Evolutionary conservation across 35 echinoderm and acorn worm genomes (phyloP).

Genomic region (Anneissia japonica): DNA sequence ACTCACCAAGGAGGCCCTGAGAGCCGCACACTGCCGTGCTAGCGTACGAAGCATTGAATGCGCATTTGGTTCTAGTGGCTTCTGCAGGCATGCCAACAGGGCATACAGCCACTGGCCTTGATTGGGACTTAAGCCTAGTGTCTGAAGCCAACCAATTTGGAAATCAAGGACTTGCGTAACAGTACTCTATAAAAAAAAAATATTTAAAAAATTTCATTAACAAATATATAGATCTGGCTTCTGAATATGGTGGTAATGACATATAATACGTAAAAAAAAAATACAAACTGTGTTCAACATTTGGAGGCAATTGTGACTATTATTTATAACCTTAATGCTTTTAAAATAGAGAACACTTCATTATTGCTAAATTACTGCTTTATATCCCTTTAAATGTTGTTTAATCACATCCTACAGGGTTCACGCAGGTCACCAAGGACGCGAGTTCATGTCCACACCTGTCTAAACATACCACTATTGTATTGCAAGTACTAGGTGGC

Average conservation of each 20-base stretch:
- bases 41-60: slow-evolving; percentile 58
- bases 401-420: too few species aligned
- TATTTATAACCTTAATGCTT: neutral
- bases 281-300: too few species aligned
- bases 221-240: neutral
- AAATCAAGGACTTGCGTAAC: slow-evolving; percentile 73
- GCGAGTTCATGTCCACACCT: too few species aligned
- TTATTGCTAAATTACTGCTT: too few species aligned
- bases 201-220: too few species aligned
- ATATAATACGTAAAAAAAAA: too few species aligned
- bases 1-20: slow-evolving; percentile 75
- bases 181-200: slow-evolving; percentile 46
- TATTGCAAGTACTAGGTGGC: too few species aligned
- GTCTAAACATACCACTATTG: too few species aligned
- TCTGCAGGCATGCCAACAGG: slow-evolving; percentile 72
- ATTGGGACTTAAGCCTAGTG: slow-evolving; percentile 60
- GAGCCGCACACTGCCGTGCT: slow-evolving; percentile 58
- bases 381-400: too few species aligned
- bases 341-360: neutral
- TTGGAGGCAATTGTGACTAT: neutral
- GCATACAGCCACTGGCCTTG: slow-evolving; percentile 96
- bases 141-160: slow-evolving; percentile 74
- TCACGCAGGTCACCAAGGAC: too few species aligned
- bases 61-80: slow-evolving; percentile 69
- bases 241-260: neutral